Conservation (phyloP, 2,797 vertebrate genomes). For the Craterocephalus amniculus region DNA sequence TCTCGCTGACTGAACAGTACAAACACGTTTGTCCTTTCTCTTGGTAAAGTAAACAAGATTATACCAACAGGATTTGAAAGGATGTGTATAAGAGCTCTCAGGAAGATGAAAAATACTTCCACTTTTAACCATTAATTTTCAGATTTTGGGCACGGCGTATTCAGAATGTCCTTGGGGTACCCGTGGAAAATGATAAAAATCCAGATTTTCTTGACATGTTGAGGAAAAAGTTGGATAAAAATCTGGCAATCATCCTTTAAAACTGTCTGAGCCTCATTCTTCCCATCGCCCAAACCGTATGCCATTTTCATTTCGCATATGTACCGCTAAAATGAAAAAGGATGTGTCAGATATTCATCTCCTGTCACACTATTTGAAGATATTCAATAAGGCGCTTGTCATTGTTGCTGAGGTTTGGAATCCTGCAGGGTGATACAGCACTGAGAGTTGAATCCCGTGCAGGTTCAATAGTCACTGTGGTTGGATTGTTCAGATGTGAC, state of each 20-base stretch:
- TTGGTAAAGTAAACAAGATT: constrained; percentile 37
- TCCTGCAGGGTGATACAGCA: constrained; percentile 24
- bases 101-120: constrained; percentile 22
- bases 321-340: constrained; percentile 55
- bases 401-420: constrained; percentile 47
- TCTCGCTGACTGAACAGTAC: constrained; percentile 26
- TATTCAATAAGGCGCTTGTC: constrained; percentile 52
- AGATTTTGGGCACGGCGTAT: constrained; percentile 25
- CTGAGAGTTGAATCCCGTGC: constrained; percentile 24
- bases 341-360: constrained; percentile 50
- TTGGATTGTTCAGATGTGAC: constrained; percentile 53
- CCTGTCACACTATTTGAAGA: constrained; percentile 51
- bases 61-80: constrained; percentile 21
- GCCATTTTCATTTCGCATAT: constrained; percentile 47
- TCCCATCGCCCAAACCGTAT: constrained; percentile 33
- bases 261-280: constrained; percentile 28
- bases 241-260: constrained; percentile 53
- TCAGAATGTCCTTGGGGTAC: constrained; percentile 45
- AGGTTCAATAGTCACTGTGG: constrained; percentile 36
- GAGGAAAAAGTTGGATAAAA: constrained; percentile 51
- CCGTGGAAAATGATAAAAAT: constrained; percentile 27
- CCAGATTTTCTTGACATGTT: constrained; percentile 39
- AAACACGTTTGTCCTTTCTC: constrained; percentile 51
- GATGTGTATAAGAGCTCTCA: constrained; percentile 13
- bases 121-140: constrained; percentile 32